phyloP scores from a whole-genome alignment of 2,888 invertebrate genomes.

The Blastobasis adustella region DNA sequence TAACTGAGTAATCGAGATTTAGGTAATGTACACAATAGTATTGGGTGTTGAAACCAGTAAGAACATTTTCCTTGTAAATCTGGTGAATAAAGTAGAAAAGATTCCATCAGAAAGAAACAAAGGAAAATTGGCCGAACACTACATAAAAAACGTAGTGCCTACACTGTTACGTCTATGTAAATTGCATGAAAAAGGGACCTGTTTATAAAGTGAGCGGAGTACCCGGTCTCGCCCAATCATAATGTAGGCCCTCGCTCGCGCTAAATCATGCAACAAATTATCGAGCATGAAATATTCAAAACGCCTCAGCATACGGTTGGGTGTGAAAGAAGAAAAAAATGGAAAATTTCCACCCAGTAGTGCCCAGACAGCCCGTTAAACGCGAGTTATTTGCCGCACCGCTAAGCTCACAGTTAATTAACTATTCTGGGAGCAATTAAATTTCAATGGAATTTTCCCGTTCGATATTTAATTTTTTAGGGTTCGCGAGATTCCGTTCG shows the following conservation, averaged over 20 bases:
- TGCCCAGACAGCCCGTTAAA: slow-evolving; percentile 14
- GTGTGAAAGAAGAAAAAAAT: slow-evolving; percentile 37
- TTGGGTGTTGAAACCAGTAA: too few relatives aligned
- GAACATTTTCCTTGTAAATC: too few relatives aligned
- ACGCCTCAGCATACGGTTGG: slow-evolving; percentile 46
- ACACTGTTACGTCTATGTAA: slow-evolving; percentile 24
- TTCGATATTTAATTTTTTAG: too few relatives aligned
- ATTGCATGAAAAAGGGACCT: slow-evolving; percentile 36
- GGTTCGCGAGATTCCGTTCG: too few relatives aligned
- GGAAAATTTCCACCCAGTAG: slow-evolving; percentile 34
- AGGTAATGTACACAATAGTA: too few relatives aligned
- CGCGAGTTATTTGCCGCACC: slow-evolving; percentile 27
- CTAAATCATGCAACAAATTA: slow-evolving; percentile 70
- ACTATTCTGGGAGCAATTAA: slow-evolving; percentile 26
- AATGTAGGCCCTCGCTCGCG: slow-evolving; percentile 36
- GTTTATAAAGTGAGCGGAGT: slow-evolving; percentile 20
- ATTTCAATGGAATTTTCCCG: background rate
- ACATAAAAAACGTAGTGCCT: background rate
- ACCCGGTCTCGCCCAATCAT: slow-evolving; percentile 28
- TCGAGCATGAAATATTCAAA: slow-evolving; percentile 65
- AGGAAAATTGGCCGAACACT: too few relatives aligned
- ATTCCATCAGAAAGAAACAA: too few relatives aligned
- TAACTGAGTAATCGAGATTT: too few relatives aligned
- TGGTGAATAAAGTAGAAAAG: too few relatives aligned
- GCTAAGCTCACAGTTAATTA: slow-evolving; percentile 33